Base-by-base conservation (phyloP, 2,888 invertebrate genomes). In the Chrysodeixis includens region DNA sequence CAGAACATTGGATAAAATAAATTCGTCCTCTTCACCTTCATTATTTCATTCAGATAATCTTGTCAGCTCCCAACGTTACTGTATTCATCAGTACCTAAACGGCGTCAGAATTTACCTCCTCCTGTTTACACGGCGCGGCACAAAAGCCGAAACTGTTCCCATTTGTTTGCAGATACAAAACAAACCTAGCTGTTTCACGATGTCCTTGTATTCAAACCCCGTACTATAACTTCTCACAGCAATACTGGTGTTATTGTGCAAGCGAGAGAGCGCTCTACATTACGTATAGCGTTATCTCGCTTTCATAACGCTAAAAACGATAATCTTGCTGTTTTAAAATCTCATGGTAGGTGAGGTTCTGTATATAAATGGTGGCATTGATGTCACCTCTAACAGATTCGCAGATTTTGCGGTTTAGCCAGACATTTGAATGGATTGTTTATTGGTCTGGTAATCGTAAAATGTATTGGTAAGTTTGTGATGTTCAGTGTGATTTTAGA, bases 281-380 rank as follows among this genome's bases (percentile, higher is more conserved):
- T 26, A 4, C 26, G 6, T 4, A 6, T 26, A 26, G 26, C 6
- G 2, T 4, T 26, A 6, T 26, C 26, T 26, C 26, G 26, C 26
- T 26, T 26, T 4, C 26, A 26, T 6, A 26, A 26, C 6, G 26
- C 2, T 26, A 26, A 26, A 26, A 26, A 4, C 6, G 3, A 4
- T 26, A 6, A 26, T 26, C 6, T 26, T 26, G 6, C 6, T 26
- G 2, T 26, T 26, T 26, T 4, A 6, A 26, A 6, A 26, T 4
- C 26, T 26, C n/a, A n/a, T 26, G 26, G 26, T 26, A 26, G 26
- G 26, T 2, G 3, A 49, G 56, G 62, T 52, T 35, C 56, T 51
- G 66, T 66, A 69, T 70, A 70, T 53, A 74, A 74, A 74, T 70
- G 32, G 74, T 70, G 49, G 65, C 35, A 57, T 71, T 63, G 69